Evolutionary conservation across 2,888 invertebrate genomes (phyloP).

Genomic region (Leptinotarsa haldemani): DNA sequence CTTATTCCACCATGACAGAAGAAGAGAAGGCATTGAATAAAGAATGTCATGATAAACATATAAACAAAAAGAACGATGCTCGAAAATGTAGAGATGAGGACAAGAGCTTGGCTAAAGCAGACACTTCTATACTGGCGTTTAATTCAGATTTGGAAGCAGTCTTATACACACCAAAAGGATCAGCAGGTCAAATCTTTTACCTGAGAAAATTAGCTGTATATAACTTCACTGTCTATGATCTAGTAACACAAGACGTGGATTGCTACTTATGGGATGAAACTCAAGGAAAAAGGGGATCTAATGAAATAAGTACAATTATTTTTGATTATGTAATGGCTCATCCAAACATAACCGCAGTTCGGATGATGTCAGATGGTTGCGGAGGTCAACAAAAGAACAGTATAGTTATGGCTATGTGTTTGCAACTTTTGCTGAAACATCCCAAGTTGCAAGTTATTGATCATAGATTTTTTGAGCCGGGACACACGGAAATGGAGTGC

Average conservation of each 20-base stretch:
- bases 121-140: too few species aligned
- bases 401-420: conserved; percentile 30
- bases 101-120: conserved; percentile 36
- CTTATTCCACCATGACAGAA: too few species aligned
- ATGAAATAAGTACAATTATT: conserved; percentile 51
- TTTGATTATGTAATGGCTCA: conserved; percentile 43
- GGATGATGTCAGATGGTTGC: conserved; percentile 48
- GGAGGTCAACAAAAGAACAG: conserved; percentile 34
- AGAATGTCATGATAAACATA: too few species aligned
- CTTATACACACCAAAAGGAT: too few species aligned
- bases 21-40: too few species aligned
- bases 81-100: conserved; percentile 49
- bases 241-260: conserved; percentile 48
- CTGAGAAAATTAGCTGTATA: too few species aligned
- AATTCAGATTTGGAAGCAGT: too few species aligned
- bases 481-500: conserved; percentile 13
- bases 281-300: conserved; percentile 52
- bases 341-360: conserved; percentile 34
- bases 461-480: conserved; percentile 23
- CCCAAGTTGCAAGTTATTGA: conserved; percentile 11
- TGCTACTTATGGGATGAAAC: conserved; percentile 53
- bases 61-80: neutral
- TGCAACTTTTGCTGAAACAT: conserved; percentile 15
- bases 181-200: too few species aligned
- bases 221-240: neutral